Conservation (phyloP, 2,797 vertebrate genomes). For the Gallirallus australis region DNA sequence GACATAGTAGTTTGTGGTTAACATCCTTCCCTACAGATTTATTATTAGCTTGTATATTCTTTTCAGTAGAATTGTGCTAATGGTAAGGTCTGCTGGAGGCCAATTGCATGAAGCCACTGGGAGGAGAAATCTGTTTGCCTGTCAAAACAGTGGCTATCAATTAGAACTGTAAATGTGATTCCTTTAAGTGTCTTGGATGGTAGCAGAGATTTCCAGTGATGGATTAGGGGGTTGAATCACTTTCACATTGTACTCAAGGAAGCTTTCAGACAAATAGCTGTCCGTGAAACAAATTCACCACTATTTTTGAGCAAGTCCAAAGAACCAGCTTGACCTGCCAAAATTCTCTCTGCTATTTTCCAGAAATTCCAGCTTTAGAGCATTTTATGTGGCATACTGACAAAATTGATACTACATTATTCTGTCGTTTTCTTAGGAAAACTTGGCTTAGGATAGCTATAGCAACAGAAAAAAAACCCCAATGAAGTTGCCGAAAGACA, state of each 20-base stretch:
- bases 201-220: conserved; percentile 61
- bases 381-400: conserved; percentile 17
- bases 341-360: conserved; percentile 16
- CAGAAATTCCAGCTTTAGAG: conserved; percentile 21
- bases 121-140: conserved; percentile 54
- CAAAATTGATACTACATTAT: not conserved
- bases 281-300: conserved; percentile 44
- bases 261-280: conserved; percentile 48
- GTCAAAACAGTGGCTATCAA: conserved; percentile 70
- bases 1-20: conserved; percentile 58
- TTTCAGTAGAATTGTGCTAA: conserved; percentile 56
- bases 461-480: not conserved
- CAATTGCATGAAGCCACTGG: conserved; percentile 47
- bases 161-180: conserved; percentile 68
- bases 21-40: conserved; percentile 52
- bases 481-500: conserved; percentile 27
- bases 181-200: conserved; percentile 48
- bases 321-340: conserved; percentile 27
- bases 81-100: conserved; percentile 67
- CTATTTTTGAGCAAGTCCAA: conserved; percentile 46
- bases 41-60: conserved; percentile 28
- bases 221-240: conserved; percentile 45
- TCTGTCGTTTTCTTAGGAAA: conserved; percentile 43
- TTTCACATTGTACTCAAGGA: conserved; percentile 36
- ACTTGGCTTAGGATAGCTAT: not conserved